Conservation (phyloP, 2,113 vertebrate species). For the Brienomyrus brachyistius region DNA sequence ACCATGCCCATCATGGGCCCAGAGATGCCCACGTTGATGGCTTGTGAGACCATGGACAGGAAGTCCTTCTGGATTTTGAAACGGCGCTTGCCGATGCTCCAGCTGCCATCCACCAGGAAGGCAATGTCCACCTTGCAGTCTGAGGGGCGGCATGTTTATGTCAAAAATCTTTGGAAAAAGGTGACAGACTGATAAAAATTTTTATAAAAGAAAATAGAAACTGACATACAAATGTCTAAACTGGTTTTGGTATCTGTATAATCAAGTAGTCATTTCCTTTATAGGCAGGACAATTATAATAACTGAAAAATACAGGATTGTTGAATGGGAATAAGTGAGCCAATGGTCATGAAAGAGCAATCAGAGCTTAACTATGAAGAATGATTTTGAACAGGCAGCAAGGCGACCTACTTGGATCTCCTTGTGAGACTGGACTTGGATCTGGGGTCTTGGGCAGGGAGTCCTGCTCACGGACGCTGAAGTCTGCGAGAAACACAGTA, state of each 20-base stretch:
- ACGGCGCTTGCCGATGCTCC: constrained; percentile 87
- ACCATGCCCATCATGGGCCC: constrained; percentile 91
- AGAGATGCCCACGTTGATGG: constrained; percentile 68
- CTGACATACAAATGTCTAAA: neutral
- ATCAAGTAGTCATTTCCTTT: neutral
- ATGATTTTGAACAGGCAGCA: constrained; percentile 8
- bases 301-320: neutral
- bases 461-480: constrained; percentile 64
- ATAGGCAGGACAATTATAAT: too few species aligned
- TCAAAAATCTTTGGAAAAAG: neutral
- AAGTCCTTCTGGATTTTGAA: constrained; percentile 94
- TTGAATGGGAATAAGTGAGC: neutral
- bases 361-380: neutral
- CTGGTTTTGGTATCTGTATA: neutral
- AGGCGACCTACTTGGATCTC: constrained; percentile 88
- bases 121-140: constrained; percentile 87
- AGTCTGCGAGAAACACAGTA: constrained; percentile 58
- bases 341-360: neutral
- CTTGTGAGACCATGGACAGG: constrained; percentile 70
- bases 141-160: constrained; percentile 37
- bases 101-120: constrained; percentile 89
- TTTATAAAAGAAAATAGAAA: neutral
- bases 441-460: constrained; percentile 59
- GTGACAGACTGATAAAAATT: neutral
- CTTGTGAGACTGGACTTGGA: constrained; percentile 63